Percentiles rank a stretch among this genome's conserved stretches.
Conservation (phyloP, 2,888 invertebrate genomes). For the Platycheirus rosarum region DNA sequence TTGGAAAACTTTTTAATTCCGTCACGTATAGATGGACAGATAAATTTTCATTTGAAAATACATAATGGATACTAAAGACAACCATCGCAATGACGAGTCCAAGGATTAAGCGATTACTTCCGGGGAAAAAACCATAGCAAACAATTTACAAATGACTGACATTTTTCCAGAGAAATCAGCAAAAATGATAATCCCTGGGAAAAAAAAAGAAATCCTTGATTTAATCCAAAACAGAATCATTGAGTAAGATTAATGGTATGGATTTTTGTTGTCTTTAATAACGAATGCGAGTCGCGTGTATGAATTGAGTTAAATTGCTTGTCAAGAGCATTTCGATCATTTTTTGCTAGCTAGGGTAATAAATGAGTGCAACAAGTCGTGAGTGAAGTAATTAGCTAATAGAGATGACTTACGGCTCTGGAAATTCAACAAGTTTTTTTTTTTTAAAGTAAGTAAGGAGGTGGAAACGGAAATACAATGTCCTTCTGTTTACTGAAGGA, state of each 20-base stretch:
- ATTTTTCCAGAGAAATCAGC: slow-evolving; percentile 48
- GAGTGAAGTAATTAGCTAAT: too few relatives aligned
- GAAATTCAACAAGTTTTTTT: too few relatives aligned
- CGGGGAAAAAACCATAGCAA: slow-evolving; percentile 2
- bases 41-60: too few relatives aligned
- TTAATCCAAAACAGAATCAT: slow-evolving; percentile 44
- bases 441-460: too few relatives aligned
- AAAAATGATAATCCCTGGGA: slow-evolving; percentile 3
- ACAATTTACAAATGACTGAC: slow-evolving; percentile 49
- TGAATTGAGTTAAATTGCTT: slow-evolving; percentile 21
- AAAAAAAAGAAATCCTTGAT: slow-evolving; percentile 2
- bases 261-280: slow-evolving; percentile 37
- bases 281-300: slow-evolving; percentile 10
- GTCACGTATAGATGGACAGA: too few relatives aligned
- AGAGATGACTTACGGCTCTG: too few relatives aligned
- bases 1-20: slow-evolving; percentile 9
- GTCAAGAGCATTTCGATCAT: slow-evolving; percentile 28
- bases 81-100: slow-evolving; percentile 41
- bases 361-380: neutral
- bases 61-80: slow-evolving; percentile 23
- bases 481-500: too few relatives aligned
- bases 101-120: slow-evolving; percentile 34
- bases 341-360: too few relatives aligned
- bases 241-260: slow-evolving; percentile 49
- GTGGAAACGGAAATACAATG: too few relatives aligned